Base-by-base conservation (phyloP, 2,797 vertebrate species). In the Crax fasciolata region DNA sequence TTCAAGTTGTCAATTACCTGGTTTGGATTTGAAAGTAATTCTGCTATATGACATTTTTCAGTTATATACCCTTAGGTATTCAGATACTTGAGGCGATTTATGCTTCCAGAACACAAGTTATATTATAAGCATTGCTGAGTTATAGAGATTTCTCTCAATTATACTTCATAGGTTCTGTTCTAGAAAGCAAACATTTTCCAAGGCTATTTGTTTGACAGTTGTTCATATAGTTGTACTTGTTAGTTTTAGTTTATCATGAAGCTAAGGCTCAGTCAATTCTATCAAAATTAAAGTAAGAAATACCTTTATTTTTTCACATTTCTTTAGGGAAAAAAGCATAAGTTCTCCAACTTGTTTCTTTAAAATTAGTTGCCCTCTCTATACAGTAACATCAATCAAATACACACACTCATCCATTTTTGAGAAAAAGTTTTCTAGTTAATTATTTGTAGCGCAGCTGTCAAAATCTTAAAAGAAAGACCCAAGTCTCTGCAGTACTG, bases 341-440 rank as follows among this genome's bases (percentile, higher is more conserved):
- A 94, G 74, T 87, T 97, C 75, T 55, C 91, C 91, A 90, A 77
- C 43, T 94, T 95, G 90, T 93, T 91, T 68, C 16, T 95, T 97
- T 95, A 95, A 92, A 85, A 83, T 49, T 24, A 92, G 59, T 39
- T 72, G 28, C 89, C 76, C 93, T 95, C 83, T 95, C 84, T 84
- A 87, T 39, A 91, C 54, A 90, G 91, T 72, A 96, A 89, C 89
- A 95, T 92, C 93, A 94, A 95, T 79, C 65, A 75, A 66, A 92
- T 81, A 88, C 90, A 96, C 84, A 88, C 83, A 96, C 94, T 96
- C 96, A 97, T 65, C 89, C 87, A 62, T 88, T 97, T 97, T 65
- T 96, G 96, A 97, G 96, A 97, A 89, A 97, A 90, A n/a, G 94
- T 97, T 97, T 97, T 97, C 96, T 95, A 97, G 93, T 96, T 97